These are phyloP conservation scores for Axis porcinus DNA, from an alignment of 2,113 vertebrate species.

Conservation along the genomic window DNA sequence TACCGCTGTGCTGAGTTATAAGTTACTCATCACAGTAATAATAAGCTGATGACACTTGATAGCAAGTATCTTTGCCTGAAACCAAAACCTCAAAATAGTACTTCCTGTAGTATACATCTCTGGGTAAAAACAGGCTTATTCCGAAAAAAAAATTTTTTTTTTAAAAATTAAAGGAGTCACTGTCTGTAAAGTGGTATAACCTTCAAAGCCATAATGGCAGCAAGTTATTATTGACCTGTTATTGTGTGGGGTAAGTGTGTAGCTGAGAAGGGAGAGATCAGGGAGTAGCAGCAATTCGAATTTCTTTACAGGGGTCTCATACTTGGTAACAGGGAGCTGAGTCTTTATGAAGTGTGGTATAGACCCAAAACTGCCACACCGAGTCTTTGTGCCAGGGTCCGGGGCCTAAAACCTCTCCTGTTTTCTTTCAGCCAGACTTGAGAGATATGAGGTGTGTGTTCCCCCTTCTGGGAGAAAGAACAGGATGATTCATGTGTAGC, in stretches of 20 bases:
- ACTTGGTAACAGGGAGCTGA: background rate
- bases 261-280: background rate
- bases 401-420: background rate
- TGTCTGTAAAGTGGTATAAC: background rate
- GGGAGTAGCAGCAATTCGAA: background rate
- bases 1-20: background rate
- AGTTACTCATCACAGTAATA: background rate
- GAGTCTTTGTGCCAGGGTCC: background rate
- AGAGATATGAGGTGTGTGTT: background rate
- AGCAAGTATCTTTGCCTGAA: background rate
- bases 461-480: background rate
- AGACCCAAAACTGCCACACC: background rate
- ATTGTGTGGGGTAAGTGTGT: background rate
- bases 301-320: background rate
- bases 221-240: background rate
- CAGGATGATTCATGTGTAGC: background rate
- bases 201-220: background rate
- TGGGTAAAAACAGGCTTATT: background rate
- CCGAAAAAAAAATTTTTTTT: background rate
- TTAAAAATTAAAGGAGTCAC: background rate
- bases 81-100: background rate
- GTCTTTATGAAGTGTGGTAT: background rate
- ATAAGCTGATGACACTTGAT: background rate
- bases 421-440: slow-evolving; percentile 1
- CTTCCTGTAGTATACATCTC: background rate